These are phyloP conservation scores for Ophonus ardosiacus DNA, from an alignment of 2,888 invertebrate genomes.

Conservation along the genomic window DNA sequence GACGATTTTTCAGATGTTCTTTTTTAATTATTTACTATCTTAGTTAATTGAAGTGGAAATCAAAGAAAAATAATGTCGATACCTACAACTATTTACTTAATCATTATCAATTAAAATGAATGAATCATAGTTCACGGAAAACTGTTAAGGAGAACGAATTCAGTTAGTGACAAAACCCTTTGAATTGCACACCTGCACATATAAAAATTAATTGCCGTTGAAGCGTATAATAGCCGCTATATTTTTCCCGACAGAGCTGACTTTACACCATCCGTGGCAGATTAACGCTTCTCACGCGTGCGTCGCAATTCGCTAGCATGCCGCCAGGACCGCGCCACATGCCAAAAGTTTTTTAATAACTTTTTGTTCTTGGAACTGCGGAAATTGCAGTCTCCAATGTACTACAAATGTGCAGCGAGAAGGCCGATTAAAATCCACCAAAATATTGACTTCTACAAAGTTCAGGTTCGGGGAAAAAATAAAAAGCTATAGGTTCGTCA, in stretches of 20 bases:
- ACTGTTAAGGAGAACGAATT: not conserved
- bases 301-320: not conserved
- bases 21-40: too few relatives aligned
- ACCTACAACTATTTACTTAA: too few relatives aligned
- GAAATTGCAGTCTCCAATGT: constrained; percentile 56
- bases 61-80: too few relatives aligned
- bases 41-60: too few relatives aligned
- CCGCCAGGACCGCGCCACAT: constrained; percentile 28
- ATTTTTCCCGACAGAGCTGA: constrained; percentile 31
- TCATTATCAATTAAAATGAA: not conserved
- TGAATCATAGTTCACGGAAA: constrained; percentile 7
- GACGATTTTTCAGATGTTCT: too few relatives aligned
- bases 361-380: constrained; percentile 52
- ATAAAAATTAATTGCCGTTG: constrained; percentile 39
- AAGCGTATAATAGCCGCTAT: constrained; percentile 21
- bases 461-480: not conserved
- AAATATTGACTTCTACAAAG: not conserved
- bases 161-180: not conserved
- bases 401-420: constrained; percentile 52
- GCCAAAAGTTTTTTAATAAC: constrained; percentile 57
- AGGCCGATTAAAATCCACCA: not conserved
- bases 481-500: too few relatives aligned
- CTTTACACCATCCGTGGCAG: constrained; percentile 33
- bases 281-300: constrained; percentile 22
- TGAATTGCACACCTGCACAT: constrained; percentile 27